Base-by-base conservation (phyloP, 2,888 invertebrate species). In the Asteroscopus sphinx region DNA sequence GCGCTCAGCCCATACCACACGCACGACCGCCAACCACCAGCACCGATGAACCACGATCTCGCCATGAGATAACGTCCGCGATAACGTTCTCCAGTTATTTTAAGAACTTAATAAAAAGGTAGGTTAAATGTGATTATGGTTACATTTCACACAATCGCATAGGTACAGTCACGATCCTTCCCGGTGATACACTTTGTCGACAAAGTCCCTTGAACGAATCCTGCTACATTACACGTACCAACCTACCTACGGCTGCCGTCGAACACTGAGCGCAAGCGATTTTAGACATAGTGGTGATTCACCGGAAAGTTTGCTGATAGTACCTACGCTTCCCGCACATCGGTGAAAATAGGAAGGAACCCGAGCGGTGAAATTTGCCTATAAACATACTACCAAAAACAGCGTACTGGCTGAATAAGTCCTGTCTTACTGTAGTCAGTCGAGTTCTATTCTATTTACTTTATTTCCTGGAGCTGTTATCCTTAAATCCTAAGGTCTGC, bases 31-130 rank as follows among this genome's bases (percentile, higher is more conserved):
- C 69, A 63, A 69, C 62, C 68, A 73, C 62, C 69, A 63, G 68
- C 66, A 62, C 61, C 76, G 61, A 68, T 76, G 68, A 76, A 68
- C 65, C 74, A 76, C 73, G 86, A 89, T 90, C 87, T 92, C 86
- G 89, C 90, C 89, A 89, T 90, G 89, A 92, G 92, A 94, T 93
- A 94, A 91, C 90, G 88, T 83, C 82, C 79, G 83, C 83, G 93
- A 93, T 93, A 93, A 91, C 91, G 86, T 85, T 88, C 84, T 81
- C 83, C 77, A 69, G 78, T 80, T 93, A 93, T 91, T 90, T 91
- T 89, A 92, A 93, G 91, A 90, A 86, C 79, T 83, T 83, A 86
- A 89, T 89, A 91, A 92, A 91, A 92, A 91, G 86, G 89, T 91
- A 89, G n/a, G n/a, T n/a, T n/a, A n/a, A n/a, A 87, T 82, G 73